Evolutionary conservation across 2,113 vertebrate genomes (phyloP).

Genomic region (Illadopsis cleaveri): DNA sequence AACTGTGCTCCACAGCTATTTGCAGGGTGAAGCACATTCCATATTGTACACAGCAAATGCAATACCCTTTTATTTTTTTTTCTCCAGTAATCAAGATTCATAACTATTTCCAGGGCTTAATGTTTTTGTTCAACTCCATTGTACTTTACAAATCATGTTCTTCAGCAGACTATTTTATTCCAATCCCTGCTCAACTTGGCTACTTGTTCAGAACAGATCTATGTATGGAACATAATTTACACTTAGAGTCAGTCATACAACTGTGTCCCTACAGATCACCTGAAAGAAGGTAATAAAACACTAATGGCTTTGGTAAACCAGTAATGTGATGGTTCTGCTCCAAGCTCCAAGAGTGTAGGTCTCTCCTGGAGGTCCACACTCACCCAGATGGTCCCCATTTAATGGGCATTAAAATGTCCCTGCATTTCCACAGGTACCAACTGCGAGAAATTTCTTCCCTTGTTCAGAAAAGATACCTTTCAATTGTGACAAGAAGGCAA

Average conservation of each 20-base stretch:
- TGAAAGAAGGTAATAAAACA: background rate
- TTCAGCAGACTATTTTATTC: background rate
- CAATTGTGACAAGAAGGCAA: background rate
- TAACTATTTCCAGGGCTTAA: background rate
- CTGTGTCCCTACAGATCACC: background rate
- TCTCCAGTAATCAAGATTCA: background rate
- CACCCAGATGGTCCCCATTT: background rate
- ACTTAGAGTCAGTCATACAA: background rate
- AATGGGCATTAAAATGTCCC: background rate
- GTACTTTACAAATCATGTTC: background rate
- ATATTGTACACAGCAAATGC: background rate
- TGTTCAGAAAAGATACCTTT: background rate
- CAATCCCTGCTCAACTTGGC: background rate
- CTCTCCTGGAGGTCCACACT: background rate
- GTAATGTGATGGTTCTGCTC: background rate
- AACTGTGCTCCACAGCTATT: background rate
- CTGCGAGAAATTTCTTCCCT: background rate
- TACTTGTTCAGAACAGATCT: background rate
- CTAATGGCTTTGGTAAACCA: background rate
- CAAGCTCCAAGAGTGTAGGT: background rate
- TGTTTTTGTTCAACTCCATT: background rate
- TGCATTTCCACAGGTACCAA: background rate
- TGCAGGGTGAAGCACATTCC: background rate
- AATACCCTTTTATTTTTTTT: background rate
- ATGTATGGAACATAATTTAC: background rate